These are phyloP conservation scores for Falco concolor DNA, from an alignment of 2,797 vertebrate species.

Conservation along the genomic window DNA sequence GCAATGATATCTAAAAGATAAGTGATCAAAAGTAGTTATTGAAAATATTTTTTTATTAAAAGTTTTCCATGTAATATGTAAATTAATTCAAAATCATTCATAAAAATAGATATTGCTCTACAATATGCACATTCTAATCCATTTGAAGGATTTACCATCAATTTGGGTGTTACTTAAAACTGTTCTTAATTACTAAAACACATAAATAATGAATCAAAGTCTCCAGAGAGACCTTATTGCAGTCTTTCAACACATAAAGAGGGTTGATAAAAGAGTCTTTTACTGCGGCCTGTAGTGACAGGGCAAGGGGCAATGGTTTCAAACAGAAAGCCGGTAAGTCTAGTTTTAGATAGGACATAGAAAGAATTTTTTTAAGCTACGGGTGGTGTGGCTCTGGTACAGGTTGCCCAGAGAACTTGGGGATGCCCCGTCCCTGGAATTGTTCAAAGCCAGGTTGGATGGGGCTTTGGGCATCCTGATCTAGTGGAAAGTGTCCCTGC, in stretches of 20 bases:
- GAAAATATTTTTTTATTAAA: neutral
- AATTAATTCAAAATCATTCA: neutral
- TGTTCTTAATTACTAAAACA: neutral
- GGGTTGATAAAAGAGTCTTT: neutral
- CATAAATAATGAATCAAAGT: neutral
- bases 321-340: neutral
- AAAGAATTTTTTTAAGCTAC: neutral
- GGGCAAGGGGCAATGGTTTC: neutral
- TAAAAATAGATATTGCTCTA: neutral
- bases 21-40: neutral
- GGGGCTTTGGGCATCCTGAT: neutral
- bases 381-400: accelerated
- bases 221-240: neutral
- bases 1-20: neutral
- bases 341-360: neutral
- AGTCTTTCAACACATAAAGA: neutral
- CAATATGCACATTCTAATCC: neutral
- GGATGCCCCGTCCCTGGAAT: accelerated
- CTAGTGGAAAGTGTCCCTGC: neutral
- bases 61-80: neutral
- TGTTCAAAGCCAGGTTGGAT: neutral
- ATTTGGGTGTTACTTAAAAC: neutral
- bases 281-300: neutral
- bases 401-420: neutral
- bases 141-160: neutral